Percentiles rank a stretch among this genome's conserved stretches.
Conservation (phyloP, 2,888 invertebrate genomes). For the Andrena fulva region DNA sequence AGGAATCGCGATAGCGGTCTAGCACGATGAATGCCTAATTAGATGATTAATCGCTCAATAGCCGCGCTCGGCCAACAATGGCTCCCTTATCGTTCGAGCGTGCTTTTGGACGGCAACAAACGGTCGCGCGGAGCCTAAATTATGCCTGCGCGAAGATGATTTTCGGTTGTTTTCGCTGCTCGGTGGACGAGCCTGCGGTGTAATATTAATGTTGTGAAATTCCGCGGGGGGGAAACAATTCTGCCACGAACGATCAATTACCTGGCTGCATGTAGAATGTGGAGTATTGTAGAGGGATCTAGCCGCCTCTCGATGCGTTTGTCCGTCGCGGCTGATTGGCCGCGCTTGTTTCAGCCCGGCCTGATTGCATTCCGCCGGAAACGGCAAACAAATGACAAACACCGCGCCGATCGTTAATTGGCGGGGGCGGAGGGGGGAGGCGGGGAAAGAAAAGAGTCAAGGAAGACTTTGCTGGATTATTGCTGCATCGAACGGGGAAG, state of each 20-base stretch:
- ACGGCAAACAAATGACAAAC: slow-evolving; percentile 81
- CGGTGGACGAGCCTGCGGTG: no score
- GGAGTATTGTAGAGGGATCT: slow-evolving; percentile 49
- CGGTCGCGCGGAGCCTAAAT: slow-evolving; percentile 39
- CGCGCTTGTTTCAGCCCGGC: slow-evolving; percentile 70
- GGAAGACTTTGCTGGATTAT: slow-evolving; percentile 69
- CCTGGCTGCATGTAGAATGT: slow-evolving; percentile 44
- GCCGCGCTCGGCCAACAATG: slow-evolving; percentile 69
- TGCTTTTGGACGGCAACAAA: slow-evolving; percentile 70
- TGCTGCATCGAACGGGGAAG: slow-evolving; percentile 42
- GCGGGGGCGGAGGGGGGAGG: slow-evolving; percentile 49
- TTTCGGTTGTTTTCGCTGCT: slow-evolving; percentile 3
- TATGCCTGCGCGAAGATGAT: background rate
- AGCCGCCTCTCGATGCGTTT: slow-evolving; percentile 56
- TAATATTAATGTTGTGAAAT: background rate
- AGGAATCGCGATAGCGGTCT: slow-evolving; percentile 55
- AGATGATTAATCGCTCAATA: slow-evolving; percentile 82
- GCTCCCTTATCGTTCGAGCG: slow-evolving; percentile 75
- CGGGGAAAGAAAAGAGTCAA: slow-evolving; percentile 64
- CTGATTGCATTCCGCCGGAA: slow-evolving; percentile 77
- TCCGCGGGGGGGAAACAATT: slow-evolving; percentile 11
- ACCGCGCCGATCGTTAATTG: slow-evolving; percentile 69
- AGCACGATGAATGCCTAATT: slow-evolving; percentile 78
- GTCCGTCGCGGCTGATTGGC: slow-evolving; percentile 71
- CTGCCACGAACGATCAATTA: slow-evolving; percentile 49